Base-by-base conservation (phyloP, 2,888 invertebrate species). In the Labia minor region DNA sequence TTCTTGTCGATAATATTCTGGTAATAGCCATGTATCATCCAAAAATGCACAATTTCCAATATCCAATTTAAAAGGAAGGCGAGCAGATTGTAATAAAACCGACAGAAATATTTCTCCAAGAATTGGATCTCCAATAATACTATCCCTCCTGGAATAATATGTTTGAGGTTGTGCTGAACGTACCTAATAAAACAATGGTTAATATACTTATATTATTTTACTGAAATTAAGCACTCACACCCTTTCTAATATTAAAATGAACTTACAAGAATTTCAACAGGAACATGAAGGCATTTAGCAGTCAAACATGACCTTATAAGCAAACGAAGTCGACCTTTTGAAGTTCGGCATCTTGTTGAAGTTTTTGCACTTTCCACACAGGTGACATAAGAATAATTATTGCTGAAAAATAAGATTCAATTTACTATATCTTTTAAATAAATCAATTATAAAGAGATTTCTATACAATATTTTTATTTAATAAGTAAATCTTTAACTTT, bases 101-200 rank as follows among this genome's bases (percentile, higher is more conserved):
- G 85, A 85, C 66, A 83, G 72, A 67, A 84, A 78, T 72, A 85
- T 83, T 75, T 84, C 81, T 0, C 79, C 77, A 20, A 86, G 73
- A 71, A 86, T 86, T 76, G 85, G 85, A 77, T 86, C 82, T 8
- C 85, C 85, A 19, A 86, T 73, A 67, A 85, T 82, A 1, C 81
- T 80, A 71, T 33, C 33, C 6, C 33, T 6, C 6, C 33, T 6
- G 33, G 33, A 33, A 33, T 33, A 33, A 33, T 33, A 33, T 33
- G 33, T 33, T 11, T 33, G 67, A 61, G 16, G 68, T 65, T 14
- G 68, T 69, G 21, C 16, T 62, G 62, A 21, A 4, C 62, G 62
- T 18, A 62, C 62, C 62, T 62, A 19, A 18, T 18, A 62, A 18
- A 18, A 62, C n/a, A n/a, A 61, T 18, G 18, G n/a, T 61, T 61